Conservation (phyloP, 2,113 vertebrate genomes). For the Xiphophorus hellerii region DNA sequence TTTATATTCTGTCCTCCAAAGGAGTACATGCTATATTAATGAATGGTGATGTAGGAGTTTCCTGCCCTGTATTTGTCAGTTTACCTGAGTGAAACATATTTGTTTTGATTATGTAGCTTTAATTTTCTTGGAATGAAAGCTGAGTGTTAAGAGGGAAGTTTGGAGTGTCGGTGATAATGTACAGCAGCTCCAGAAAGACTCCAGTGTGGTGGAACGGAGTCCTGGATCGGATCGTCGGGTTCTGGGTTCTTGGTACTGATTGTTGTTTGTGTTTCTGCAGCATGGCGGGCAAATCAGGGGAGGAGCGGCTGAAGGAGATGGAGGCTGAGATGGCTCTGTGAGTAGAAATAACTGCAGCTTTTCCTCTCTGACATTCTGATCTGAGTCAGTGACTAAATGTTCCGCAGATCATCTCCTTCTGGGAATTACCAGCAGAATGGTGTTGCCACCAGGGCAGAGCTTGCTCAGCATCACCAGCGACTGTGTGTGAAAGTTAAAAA, state of each 20-base stretch:
- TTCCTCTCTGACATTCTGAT: background rate
- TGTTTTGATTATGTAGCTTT: background rate
- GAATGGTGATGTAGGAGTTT: background rate
- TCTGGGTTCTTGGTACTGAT: background rate
- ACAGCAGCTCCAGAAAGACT: background rate
- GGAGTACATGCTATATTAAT: background rate
- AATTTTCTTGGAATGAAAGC: background rate
- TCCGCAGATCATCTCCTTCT: too few species aligned
- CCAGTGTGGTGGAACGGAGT: background rate
- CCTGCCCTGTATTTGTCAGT: background rate
- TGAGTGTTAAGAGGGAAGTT: background rate
- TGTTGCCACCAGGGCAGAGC: too few species aligned
- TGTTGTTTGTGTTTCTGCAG: constrained; percentile 37
- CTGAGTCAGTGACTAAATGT: background rate
- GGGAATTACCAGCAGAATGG: too few species aligned
- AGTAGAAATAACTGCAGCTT: constrained; percentile 63
- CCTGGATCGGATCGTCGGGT: too few species aligned
- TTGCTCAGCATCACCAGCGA: too few species aligned
- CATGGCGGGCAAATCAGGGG: constrained; percentile 86
- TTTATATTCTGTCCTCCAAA: background rate
- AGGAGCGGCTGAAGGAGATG: constrained; percentile 93
- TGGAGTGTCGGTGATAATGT: background rate
- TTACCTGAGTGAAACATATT: background rate
- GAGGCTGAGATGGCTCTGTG: constrained; percentile 96
- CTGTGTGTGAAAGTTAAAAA: too few species aligned